Evolutionary conservation across 2,797 vertebrate genomes (phyloP), one percentile per base, ranked within the genome.

Genomic region (Cephalopachus bancanus): DNA sequence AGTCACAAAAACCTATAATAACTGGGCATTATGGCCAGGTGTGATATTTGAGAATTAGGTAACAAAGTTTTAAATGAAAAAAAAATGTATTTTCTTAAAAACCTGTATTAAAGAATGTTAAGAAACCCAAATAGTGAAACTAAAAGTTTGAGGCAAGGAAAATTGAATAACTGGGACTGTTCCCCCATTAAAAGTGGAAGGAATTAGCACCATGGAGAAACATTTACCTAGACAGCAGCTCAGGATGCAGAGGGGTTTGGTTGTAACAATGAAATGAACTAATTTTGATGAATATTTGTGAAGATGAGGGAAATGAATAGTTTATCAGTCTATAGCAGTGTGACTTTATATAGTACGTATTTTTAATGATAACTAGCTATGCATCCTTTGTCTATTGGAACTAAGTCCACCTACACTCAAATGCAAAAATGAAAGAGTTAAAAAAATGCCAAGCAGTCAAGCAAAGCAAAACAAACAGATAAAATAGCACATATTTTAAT

Each of bases 401-500:
- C 1, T 4, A 67, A 60, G 0, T 85, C n/a, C n/a, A 44, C 15
- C 2, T 79, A n/a, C 0, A 19, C 1, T 5, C 10, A 88, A 80
- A 74, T 87, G 59, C 91, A 90, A 95, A 22, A 74, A 7, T 20
- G 10, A 81, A 15, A 64, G 17, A 78, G 1, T 20, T 64, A 51
- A 84, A 64, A 51, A 51, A 44, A 44, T 44, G 44, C 44, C 26
- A 64, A 28, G 10, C 44, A 83, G 15, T 7, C 53, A 88, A 89
- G 20, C 33, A 64, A 84, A 94, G 20, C 19, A 95, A 89, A 91
- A 16, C 14, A 65, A 97, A 79, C 26, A 89, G 64, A 85, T n/a
- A 89, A 92, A 88, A 69, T 65, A 83, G 33, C 44, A 92, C 44
- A 26, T 20, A 87, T 94, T 97, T 95, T 91, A 96, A 59, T 74